phyloP scores from a whole-genome alignment of 1,140 invertebrate genomes.

The Acromyrmex echinatior region DNA sequence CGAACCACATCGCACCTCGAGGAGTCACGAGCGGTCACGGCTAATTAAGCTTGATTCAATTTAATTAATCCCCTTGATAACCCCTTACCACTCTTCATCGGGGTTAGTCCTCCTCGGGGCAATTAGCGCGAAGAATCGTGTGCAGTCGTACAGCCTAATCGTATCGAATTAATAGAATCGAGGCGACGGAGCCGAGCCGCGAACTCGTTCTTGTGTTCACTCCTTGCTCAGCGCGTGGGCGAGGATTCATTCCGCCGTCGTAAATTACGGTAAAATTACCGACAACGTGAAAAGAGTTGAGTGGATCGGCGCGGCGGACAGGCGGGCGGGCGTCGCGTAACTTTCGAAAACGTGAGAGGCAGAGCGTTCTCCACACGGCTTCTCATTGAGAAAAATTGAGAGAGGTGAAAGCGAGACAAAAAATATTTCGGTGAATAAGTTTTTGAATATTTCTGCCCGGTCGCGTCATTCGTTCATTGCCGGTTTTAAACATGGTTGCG shows the following conservation, averaged over 20 bases:
- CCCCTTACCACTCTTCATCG: conserved; percentile 5
- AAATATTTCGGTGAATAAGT: conserved; percentile 70
- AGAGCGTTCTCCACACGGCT: conserved; percentile 7
- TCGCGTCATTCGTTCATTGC: conserved; percentile 2
- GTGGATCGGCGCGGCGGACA: conserved; percentile 3
- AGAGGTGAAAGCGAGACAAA: conserved; percentile 73
- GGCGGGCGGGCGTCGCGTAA: conserved; percentile 59
- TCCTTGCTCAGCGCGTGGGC: conserved; percentile 63
- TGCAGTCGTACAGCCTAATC: conserved; percentile 68
- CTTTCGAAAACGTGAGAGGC: conserved; percentile 76
- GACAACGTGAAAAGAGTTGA: conserved; percentile 62
- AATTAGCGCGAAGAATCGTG: conserved; percentile 76
- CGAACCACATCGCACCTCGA: conserved; percentile 23
- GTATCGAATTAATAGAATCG: conserved; percentile 73
- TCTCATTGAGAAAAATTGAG: conserved; percentile 71
- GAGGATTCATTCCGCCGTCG: conserved; percentile 64
- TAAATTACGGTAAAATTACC: conserved; percentile 76
- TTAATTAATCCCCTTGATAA: conserved; percentile 79
- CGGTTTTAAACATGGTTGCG: conserved; percentile 21
- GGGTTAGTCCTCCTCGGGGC: conserved; percentile 30
- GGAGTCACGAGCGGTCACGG: conserved; percentile 66
- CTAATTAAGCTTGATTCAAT: conserved; percentile 83
- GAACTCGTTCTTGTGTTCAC: conserved; percentile 32
- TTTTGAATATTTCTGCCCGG: conserved; percentile 42
- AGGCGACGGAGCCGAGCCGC: conserved; percentile 12